A percentile compares a stretch with the other conserved stretches of the same genome.
Conservation (phyloP, 2,888 invertebrate genomes). For the Lymantria dispar region DNA sequence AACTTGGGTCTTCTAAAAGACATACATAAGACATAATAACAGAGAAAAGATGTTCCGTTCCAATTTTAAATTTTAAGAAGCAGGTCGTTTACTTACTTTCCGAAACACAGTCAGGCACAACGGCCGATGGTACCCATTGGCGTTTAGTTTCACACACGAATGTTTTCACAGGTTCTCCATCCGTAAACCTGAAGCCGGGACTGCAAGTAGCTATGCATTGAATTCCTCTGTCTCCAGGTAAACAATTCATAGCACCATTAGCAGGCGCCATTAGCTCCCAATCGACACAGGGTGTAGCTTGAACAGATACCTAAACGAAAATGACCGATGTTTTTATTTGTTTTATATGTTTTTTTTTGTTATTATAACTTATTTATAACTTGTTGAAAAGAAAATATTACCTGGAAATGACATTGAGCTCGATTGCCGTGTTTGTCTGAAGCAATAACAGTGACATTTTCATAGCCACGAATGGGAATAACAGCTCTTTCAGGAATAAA, state of each 20-base stretch:
- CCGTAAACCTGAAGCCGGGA: slow-evolving; percentile 94
- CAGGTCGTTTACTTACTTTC: slow-evolving; percentile 84
- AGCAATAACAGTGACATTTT: slow-evolving; percentile 95
- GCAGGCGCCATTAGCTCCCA: slow-evolving; percentile 96
- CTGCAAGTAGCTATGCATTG: slow-evolving; percentile 96
- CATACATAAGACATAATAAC: neutral
- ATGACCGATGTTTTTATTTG: neutral
- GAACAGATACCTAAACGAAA: slow-evolving; percentile 86
- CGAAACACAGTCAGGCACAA: slow-evolving; percentile 97
- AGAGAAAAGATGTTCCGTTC: too few species aligned
- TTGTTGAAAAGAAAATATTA: slow-evolving; percentile 40
- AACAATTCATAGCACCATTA: slow-evolving; percentile 93
- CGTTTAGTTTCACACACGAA: slow-evolving; percentile 92
- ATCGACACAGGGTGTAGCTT: slow-evolving; percentile 96
- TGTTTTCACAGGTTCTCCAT: slow-evolving; percentile 93
- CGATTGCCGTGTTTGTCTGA: slow-evolving; percentile 93
- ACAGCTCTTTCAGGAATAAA: slow-evolving; percentile 92
- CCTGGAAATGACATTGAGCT: slow-evolving; percentile 96
- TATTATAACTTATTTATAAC: neutral
- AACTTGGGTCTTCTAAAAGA: neutral
- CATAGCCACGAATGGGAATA: slow-evolving; percentile 92
- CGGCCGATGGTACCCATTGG: slow-evolving; percentile 93
- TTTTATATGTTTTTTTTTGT: neutral
- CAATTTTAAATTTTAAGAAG: neutral
- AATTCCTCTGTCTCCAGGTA: slow-evolving; percentile 90